phyloP scores from a whole-genome alignment of 2,888 invertebrate species.

The Sialis fuliginosa region DNA sequence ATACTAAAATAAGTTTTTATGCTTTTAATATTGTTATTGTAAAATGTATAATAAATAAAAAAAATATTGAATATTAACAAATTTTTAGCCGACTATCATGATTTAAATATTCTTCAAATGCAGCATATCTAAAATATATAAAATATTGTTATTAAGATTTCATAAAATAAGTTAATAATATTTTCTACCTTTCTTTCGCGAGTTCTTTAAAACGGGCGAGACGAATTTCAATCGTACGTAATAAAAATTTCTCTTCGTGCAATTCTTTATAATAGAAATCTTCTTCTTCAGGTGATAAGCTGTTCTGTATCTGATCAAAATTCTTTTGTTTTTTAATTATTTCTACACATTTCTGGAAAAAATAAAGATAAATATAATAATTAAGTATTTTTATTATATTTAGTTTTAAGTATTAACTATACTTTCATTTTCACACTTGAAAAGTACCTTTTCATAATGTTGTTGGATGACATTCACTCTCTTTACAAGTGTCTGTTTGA shows the following conservation, averaged over 20 bases:
- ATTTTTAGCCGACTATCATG: too few relatives aligned
- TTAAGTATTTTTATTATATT: not conserved
- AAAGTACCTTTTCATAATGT: constrained; percentile 40
- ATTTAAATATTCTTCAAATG: too few relatives aligned
- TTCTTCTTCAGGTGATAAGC: constrained; percentile 39
- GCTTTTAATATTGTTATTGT: too few relatives aligned
- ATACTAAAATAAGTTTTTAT: constrained; percentile 6
- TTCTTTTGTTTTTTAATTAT: constrained; percentile 36
- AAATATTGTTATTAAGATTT: too few relatives aligned
- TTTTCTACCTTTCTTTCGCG: constrained; percentile 25
- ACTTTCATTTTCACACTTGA: not conserved
- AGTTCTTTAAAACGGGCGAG: constrained; percentile 39
- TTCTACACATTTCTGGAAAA: constrained; percentile 28
- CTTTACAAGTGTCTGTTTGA: constrained; percentile 39
- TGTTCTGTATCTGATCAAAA: constrained; percentile 38
- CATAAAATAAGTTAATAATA: too few relatives aligned
- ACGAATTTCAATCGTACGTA: constrained; percentile 42
- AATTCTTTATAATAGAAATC: constrained; percentile 32
- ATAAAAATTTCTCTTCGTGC: constrained; percentile 27
- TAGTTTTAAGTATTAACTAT: not conserved
- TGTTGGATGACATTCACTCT: constrained; percentile 45
- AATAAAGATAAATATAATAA: constrained; percentile 3
- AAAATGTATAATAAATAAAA: too few relatives aligned
- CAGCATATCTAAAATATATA: too few relatives aligned
- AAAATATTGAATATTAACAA: too few relatives aligned